phyloP scores from a whole-genome alignment of 2,888 invertebrate genomes.

The Drosophila quasianomalipes region DNA sequence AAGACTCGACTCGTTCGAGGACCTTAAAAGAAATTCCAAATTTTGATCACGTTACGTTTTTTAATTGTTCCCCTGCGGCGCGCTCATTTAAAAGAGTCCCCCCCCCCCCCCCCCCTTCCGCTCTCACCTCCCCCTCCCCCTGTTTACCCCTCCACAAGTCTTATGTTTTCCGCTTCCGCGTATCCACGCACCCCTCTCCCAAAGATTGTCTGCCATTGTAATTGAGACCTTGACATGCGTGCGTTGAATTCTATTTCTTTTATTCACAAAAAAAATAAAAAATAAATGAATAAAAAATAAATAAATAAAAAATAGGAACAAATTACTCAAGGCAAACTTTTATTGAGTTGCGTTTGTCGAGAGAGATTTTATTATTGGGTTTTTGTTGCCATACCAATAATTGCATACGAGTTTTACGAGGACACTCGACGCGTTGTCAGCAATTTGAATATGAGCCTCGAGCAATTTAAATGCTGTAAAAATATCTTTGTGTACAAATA shows the following conservation, averaged over 20 bases:
- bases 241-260: constrained; percentile 34
- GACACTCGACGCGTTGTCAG: constrained; percentile 37
- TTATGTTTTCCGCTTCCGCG: background rate
- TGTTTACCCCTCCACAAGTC: background rate
- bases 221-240: constrained; percentile 69
- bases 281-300: too few species aligned
- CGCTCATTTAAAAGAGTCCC: constrained; percentile 65
- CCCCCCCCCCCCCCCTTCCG: background rate
- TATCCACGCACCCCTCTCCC: background rate
- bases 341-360: constrained; percentile 60
- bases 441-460: background rate
- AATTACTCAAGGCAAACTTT: constrained; percentile 60
- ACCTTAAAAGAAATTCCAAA: constrained; percentile 74
- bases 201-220: constrained; percentile 38
- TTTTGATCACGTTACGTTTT: constrained; percentile 82
- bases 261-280: constrained; percentile 15
- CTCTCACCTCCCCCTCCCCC: too few species aligned
- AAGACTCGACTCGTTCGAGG: constrained; percentile 59
- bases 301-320: constrained; percentile 53
- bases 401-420: constrained; percentile 51
- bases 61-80: constrained; percentile 81
- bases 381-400: constrained; percentile 38
- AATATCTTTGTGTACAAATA: constrained; percentile 43
- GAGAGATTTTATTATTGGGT: constrained; percentile 36
- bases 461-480: constrained; percentile 72